Conservation (phyloP, 1,140 invertebrate species). For the Rhopalosiphum maidis region DNA sequence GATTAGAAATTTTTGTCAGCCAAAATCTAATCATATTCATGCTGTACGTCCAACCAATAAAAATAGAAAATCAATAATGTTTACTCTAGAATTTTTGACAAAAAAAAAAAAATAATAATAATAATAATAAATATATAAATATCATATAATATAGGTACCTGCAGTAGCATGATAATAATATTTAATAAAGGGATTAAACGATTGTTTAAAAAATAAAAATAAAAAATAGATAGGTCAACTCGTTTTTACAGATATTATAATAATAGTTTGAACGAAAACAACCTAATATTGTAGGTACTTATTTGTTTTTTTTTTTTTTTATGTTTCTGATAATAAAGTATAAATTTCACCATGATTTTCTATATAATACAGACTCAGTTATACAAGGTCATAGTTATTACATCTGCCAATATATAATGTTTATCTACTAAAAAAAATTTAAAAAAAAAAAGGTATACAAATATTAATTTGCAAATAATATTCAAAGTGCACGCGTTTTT, state of each 20-base stretch:
- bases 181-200: not conserved
- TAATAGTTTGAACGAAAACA: not conserved
- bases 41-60: not conserved
- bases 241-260: slow-evolving; percentile 21
- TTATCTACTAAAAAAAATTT: no score
- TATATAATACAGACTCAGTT: not conserved
- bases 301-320: slow-evolving; percentile 18
- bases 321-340: slow-evolving; percentile 1
- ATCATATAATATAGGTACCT: not conserved
- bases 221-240: not conserved
- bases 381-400: slow-evolving; percentile 13
- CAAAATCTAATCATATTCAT: not conserved
- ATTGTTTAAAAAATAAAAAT: not conserved
- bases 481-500: not conserved
- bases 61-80: not conserved
- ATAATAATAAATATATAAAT: not conserved
- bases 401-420: not conserved
- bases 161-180: not conserved
- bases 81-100: not conserved
- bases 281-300: not conserved
- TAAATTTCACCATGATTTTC: slow-evolving; percentile 14
- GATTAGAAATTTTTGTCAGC: slow-evolving; percentile 16
- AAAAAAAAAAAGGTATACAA: not conserved
- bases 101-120: not conserved
- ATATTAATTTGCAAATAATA: not conserved